Base-by-base conservation (phyloP, 2,113 vertebrate species). In the Mesoclemmys tuberculata region DNA sequence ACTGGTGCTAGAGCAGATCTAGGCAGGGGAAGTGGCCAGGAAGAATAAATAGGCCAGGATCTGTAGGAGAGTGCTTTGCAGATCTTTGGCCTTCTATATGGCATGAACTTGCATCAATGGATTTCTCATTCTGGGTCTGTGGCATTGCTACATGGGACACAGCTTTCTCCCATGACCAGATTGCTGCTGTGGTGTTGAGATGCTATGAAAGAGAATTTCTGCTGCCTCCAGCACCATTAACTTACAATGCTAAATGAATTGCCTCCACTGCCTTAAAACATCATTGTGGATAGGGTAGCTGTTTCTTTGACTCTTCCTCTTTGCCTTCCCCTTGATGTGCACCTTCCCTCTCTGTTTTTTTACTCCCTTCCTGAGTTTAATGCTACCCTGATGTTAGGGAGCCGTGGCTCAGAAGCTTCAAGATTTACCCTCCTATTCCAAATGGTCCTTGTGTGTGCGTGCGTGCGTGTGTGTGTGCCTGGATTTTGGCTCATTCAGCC, bases 161-260 rank as follows among this genome's bases (percentile, higher is more conserved):
- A 44, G 21, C 21, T 38, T 0, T 0, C 9, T 91, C 49, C 51
- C 46, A 71, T 44, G 13, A 26, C 22, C 8, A 46, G 46, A 31
- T n/a, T 56, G 16, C 22, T 46, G 35, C 14, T n/a, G 22, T 19
- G 41, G 31, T 19, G 44, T 8, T 3, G 48, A 10, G 0, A 0
- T 55, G 4, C 5, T 21, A 77, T 26, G 61, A 79, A 35, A n/a
- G 48, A 4, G 49, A 18, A 13, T 7, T 27, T 71, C 55, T 16
- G 18, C 44, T 87, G 4, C 51, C 14, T 21, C 61, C 26, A 80
- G 8, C 8, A 16, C 3, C 71, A 6, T 7, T 24, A 13, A 18
- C 55, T 85, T 75, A 82, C 91, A 21, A 6, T 84, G 46, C 16
- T 16, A 79, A 46, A 13, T 12, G 7, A 41, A 41, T 74, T 79